phyloP scores from a whole-genome alignment of 2,888 invertebrate species.

The Thereva unica region DNA sequence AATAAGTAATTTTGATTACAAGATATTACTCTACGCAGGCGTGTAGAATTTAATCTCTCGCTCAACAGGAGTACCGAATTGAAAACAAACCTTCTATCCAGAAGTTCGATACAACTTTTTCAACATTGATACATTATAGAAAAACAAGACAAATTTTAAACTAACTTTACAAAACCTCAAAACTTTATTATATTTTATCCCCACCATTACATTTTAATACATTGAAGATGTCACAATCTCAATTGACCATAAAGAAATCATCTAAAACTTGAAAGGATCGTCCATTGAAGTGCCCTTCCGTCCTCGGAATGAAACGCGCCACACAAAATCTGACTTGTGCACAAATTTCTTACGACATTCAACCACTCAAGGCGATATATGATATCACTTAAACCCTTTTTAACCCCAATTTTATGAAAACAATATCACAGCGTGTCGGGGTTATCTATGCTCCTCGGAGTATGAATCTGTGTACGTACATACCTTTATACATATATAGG shows the following conservation, averaged over 20 bases:
- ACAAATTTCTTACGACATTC: constrained; percentile 30
- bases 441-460: constrained; percentile 19
- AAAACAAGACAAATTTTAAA: too few relatives aligned
- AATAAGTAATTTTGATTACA: too few relatives aligned
- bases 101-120: too few relatives aligned
- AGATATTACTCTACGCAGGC: too few relatives aligned
- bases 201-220: too few relatives aligned
- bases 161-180: too few relatives aligned
- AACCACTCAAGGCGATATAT: constrained; percentile 28
- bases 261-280: constrained; percentile 1
- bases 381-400: constrained; percentile 33
- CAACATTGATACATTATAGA: too few relatives aligned
- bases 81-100: too few relatives aligned
- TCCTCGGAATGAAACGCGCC: constrained; percentile 15
- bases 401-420: constrained; percentile 34
- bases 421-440: constrained; percentile 24
- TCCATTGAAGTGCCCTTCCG: neutral
- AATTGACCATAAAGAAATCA: constrained; percentile 22
- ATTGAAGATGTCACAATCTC: too few relatives aligned
- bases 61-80: too few relatives aligned
- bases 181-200: too few relatives aligned
- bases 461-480: neutral
- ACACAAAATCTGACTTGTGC: constrained; percentile 29
- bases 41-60: too few relatives aligned
- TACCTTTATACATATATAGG: neutral